Base-by-base conservation (phyloP, 2,113 vertebrate genomes). In the Eonycteris spelaea region DNA sequence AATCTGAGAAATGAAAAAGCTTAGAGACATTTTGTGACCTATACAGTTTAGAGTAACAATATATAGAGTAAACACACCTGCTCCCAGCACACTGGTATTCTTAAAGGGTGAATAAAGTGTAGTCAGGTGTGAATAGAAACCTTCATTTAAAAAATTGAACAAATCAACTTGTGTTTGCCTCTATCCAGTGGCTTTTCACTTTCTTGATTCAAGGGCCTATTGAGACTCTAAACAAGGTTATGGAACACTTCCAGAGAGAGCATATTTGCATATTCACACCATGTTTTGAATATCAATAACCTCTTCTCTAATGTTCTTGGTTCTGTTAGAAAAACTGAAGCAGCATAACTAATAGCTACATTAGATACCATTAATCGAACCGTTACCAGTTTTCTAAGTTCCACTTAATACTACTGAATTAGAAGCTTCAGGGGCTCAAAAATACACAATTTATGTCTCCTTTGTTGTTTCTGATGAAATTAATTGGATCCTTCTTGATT, bases 211-310 rank as follows among this genome's bases (percentile, higher is more conserved):
- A 90, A 94, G 73, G 65, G 35, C 70, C 59, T 97, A 96, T 95
- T 98, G 96, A 96, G 96, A 98, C 96, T 96, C 84, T 94, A 73
- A 95, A 85, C 85, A 91, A 97, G 94, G 93, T 95, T 95, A 95
- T 97, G 97, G 97, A 97, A 95, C 14, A 18, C 53, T 96, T 97
- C 96, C 97, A 92, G 95, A 96, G 71, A 95, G 88, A 96, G 43
- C 35, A 22, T 33, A 97, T 98, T 98, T 97, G 82, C 97, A 97
- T 98, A 95, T 71, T 93, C 51, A 84, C 92, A 92, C 10, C 68
- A 68, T 94, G 94, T 80, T 95, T 97, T 97, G 95, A 97, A 97
- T 98, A 98, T 97, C 96, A 98, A 97, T 97, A 97, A 85, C 48
- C 33, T 63, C 53, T 83, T 91, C 59, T 87, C 92, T 92, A 95